Evolutionary conservation across 2,888 invertebrate genomes (phyloP).

Genomic region (Callyntrura guangdongensis): DNA sequence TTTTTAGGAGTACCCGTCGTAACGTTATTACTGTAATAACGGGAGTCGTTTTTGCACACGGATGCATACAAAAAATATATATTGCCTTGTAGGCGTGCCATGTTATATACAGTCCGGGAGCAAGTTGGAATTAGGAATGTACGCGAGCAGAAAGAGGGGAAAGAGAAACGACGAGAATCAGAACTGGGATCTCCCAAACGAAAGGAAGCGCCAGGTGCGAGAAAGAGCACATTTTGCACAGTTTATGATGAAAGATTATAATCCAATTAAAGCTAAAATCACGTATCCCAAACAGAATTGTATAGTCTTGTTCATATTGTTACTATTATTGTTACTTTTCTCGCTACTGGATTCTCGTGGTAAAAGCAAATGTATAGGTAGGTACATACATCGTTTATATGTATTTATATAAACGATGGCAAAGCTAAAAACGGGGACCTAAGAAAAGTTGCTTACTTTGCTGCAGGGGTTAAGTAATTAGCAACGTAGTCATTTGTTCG

Average conservation of each 20-base stretch:
- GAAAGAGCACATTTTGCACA: constrained; percentile 66
- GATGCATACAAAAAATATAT: neutral
- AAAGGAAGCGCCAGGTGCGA: constrained; percentile 76
- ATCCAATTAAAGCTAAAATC: constrained; percentile 75
- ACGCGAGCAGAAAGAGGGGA: neutral
- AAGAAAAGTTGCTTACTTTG: constrained; percentile 65
- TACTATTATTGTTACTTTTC: neutral
- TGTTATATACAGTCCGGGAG: neutral
- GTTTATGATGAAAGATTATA: constrained; percentile 77
- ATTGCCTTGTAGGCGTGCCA: constrained; percentile 37
- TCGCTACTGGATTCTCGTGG: neutral
- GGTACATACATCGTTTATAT: neutral
- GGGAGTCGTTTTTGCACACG: neutral
- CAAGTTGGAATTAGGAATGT: neutral
- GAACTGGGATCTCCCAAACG: constrained; percentile 32
- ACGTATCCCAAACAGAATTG: constrained; percentile 61
- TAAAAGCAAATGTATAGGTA: neutral
- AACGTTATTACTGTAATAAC: neutral
- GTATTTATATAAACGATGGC: neutral
- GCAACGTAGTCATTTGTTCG: constrained; percentile 66
- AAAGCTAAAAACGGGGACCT: neutral
- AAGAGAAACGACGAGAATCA: constrained; percentile 51
- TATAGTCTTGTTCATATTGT: constrained; percentile 41
- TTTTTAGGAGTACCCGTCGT: constrained; percentile 8
- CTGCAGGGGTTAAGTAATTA: constrained; percentile 75